phyloP scores from a whole-genome alignment of 2,797 vertebrate species.

The Hemitrygon akajei region DNA sequence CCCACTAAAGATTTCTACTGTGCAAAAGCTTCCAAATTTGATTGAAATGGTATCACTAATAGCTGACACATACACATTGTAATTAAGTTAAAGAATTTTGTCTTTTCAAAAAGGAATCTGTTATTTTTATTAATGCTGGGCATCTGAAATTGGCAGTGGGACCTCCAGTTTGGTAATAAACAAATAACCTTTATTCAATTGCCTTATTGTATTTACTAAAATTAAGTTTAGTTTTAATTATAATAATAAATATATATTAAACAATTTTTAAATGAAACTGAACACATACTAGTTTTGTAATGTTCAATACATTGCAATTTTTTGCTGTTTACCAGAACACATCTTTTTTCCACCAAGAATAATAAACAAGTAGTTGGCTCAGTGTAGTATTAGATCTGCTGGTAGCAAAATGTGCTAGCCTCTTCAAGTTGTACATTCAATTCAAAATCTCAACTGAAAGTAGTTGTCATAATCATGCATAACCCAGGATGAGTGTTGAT shows the following conservation, averaged over 20 bases:
- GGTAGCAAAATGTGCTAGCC: background rate
- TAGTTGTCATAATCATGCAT: slow-evolving; percentile 3
- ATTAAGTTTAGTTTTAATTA: background rate
- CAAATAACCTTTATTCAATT: background rate
- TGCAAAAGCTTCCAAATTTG: slow-evolving; percentile 59
- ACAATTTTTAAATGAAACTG: slow-evolving; percentile 4
- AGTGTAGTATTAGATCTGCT: background rate
- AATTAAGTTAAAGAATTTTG: slow-evolving; percentile 53
- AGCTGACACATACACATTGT: slow-evolving; percentile 68
- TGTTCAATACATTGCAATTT: slow-evolving; percentile 1
- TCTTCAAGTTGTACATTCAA: slow-evolving; percentile 20
- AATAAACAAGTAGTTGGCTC: background rate
- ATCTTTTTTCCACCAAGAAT: background rate
- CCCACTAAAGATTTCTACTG: slow-evolving; percentile 65
- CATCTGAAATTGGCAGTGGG: slow-evolving; percentile 44
- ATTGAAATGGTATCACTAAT: slow-evolving; percentile 74
- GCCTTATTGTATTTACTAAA: background rate
- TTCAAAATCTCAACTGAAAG: background rate
- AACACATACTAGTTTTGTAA: background rate
- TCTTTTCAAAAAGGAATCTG: slow-evolving; percentile 52
- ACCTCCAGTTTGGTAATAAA: slow-evolving; percentile 44
- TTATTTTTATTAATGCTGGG: slow-evolving; percentile 46
- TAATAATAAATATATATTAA: background rate
- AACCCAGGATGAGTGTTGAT: background rate
- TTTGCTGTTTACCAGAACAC: background rate